A percentile compares a stretch with the other conserved stretches of the same genome.
Evolutionary conservation across 2,113 vertebrate species (phyloP).

Genomic region (Serinus canaria): DNA sequence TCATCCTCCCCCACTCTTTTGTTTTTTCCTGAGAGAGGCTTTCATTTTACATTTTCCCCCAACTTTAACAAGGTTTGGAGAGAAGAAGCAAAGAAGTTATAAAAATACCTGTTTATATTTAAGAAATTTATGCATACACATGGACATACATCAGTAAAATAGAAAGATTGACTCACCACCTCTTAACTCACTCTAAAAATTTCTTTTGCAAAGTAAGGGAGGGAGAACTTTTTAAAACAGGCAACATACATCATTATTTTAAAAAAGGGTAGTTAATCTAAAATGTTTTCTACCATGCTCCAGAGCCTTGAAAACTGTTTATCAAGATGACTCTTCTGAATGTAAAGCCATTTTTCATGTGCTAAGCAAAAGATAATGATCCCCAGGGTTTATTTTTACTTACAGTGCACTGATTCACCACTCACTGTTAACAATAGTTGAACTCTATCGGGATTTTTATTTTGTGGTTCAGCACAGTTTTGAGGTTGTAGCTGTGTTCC

Average conservation of each 20-base stretch:
- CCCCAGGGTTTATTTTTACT: background rate
- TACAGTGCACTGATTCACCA: background rate
- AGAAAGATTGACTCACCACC: background rate
- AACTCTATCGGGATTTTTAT: background rate
- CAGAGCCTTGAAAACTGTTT: background rate
- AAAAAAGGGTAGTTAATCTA: background rate
- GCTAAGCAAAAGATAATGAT: background rate
- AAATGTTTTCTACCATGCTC: background rate
- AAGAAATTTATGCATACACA: rapidly evolving
- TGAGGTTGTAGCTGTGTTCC: background rate
- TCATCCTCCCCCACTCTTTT: rapidly evolving
- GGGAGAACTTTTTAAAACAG: background rate
- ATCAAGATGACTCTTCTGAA: background rate
- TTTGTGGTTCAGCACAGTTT: background rate
- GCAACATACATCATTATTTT: rapidly evolving
- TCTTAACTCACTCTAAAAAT: background rate
- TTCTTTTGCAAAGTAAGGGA: background rate
- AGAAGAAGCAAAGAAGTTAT: background rate
- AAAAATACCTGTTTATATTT: background rate
- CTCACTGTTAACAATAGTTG: background rate
- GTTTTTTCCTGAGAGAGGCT: background rate
- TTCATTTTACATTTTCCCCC: background rate
- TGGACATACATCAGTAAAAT: background rate
- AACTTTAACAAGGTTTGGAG: background rate
- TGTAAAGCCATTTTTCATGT: background rate